Base-by-base conservation (phyloP, 2,888 invertebrate species). In the Callinectes sapidus region DNA sequence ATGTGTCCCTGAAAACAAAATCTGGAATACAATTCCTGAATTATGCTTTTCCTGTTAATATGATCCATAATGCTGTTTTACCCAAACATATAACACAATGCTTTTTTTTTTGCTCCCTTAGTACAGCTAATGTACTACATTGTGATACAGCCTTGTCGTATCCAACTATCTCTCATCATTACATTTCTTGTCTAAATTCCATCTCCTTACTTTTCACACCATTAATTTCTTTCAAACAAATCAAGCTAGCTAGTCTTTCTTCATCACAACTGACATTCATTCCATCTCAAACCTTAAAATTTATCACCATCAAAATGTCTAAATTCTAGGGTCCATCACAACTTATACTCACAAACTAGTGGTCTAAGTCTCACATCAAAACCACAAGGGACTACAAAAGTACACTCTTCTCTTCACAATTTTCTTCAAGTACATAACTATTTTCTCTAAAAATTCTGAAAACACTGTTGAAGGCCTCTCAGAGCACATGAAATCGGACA, bases 401-500 rank as follows among this genome's bases (percentile, higher is more conserved):
- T 81, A 81, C 35, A 81, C 35, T 81, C 81, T 71, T 71, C 71
- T 71, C 28, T 32, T 32, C 81, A 81, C 14, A 81, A 35, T 81
- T 81, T 35, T 35, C 81, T 14, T 35, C 81, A 81, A 81, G 81
- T 81, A 81, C 35, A 81, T 35, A 81, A 81, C 81, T 81, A 81
- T 81, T 35, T n/a, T 81, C 81, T 35, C 81, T 81, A 81, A 81
- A 81, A 81, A 35, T 81, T 32, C 81, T 81, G 81, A 81, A 81
- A 81, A 81, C 81, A 81, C 81, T 81, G 81, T 81, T 81, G 81
- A 81, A 81, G 81, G 81, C 81, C 81, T 32, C 81, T 81, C 35
- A 81, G 32, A 81, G 81, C 81, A 81, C 81, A 81, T 35, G 81
- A 35, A 81, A 77, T 28, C 35, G 16, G 81, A 35, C 81, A 81